Evolutionary conservation across 2,113 vertebrate species (phyloP).

Genomic region (Anguilla japonica): DNA sequence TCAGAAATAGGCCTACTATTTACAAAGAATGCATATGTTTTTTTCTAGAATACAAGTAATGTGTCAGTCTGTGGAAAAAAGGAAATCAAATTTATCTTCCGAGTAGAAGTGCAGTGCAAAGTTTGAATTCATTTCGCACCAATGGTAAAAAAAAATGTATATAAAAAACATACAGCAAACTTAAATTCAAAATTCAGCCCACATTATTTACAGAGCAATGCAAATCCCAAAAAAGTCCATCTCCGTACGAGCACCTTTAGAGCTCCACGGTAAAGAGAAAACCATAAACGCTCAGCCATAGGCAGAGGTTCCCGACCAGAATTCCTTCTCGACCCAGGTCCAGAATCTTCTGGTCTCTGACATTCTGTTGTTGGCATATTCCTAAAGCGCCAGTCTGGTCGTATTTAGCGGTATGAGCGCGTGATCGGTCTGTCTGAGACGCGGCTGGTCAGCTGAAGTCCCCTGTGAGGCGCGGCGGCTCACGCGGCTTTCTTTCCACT

Average conservation of each 20-base stretch:
- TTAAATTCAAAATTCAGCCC: background rate
- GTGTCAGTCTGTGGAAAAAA: background rate
- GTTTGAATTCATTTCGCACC: background rate
- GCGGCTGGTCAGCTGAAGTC: background rate
- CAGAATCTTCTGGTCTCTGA: background rate
- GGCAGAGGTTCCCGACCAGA: background rate
- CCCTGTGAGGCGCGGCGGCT: background rate
- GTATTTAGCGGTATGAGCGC: background rate
- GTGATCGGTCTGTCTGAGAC: background rate
- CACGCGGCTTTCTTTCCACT: constrained; percentile 79
- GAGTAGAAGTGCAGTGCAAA: background rate
- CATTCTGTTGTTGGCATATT: background rate
- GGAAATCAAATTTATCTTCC: background rate
- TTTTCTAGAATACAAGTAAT: background rate
- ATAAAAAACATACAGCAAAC: background rate
- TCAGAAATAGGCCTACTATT: background rate
- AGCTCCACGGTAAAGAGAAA: background rate
- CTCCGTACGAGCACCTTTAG: background rate
- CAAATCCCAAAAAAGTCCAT: background rate
- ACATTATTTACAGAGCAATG: background rate
- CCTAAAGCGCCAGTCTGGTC: background rate
- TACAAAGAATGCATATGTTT: background rate
- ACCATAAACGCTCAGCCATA: background rate
- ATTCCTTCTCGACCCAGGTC: background rate
- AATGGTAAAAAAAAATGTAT: background rate